A percentile compares a stretch with the other conserved stretches of the same genome.
Conservation (phyloP, 2,888 invertebrate genomes). For the Conomelus anceps region DNA sequence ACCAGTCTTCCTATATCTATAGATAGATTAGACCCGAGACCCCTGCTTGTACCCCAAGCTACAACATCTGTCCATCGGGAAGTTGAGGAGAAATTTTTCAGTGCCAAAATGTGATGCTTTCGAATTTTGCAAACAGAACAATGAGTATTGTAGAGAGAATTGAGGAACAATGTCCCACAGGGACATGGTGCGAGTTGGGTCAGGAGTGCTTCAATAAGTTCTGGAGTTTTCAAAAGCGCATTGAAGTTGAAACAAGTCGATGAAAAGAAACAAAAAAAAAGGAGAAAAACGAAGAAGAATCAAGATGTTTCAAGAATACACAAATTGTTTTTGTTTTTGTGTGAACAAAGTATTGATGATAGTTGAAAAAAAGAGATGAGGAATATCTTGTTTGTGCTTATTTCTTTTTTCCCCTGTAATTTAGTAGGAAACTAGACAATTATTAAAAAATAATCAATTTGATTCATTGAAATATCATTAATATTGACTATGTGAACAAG, state of each 20-base stretch:
- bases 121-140: background rate
- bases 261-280: background rate
- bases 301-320: background rate
- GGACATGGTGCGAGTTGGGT: background rate
- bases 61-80: background rate
- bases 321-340: no score
- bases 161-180: background rate
- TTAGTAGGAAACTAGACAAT: no score
- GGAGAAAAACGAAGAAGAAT: no score
- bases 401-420: no score
- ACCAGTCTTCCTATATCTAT: background rate
- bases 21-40: background rate
- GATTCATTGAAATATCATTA: no score
- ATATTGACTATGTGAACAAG: no score
- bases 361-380: no score
- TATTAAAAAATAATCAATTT: no score
- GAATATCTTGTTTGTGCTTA: no score
- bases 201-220: background rate
- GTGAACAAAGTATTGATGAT: no score
- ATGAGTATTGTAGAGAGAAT: background rate
- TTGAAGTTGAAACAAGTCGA: background rate
- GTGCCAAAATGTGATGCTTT: background rate
- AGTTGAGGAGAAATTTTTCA: background rate
- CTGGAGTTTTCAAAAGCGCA: background rate
- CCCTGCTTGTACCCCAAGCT: background rate